A percentile compares a stretch with the other conserved stretches of the same genome.
phyloP scores from a whole-genome alignment of 2,113 vertebrate genomes.

The Scortum barcoo region DNA sequence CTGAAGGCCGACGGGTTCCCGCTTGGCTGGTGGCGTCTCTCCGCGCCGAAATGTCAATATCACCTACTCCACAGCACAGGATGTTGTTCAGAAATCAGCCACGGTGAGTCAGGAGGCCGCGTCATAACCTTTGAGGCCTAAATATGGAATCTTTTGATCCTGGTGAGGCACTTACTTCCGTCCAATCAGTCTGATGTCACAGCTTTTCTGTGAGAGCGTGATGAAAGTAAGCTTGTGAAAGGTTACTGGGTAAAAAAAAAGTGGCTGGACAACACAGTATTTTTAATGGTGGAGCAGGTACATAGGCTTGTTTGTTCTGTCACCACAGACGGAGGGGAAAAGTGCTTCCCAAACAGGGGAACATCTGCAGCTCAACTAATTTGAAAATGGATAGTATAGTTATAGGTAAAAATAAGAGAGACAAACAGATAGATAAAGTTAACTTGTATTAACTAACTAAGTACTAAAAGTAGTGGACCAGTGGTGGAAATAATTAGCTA shows the following conservation, averaged over 20 bases:
- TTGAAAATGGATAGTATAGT: no score
- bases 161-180: slow-evolving; percentile 20
- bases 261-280: neutral
- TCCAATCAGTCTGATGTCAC: slow-evolving; percentile 58
- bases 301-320: neutral
- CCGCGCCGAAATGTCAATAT: slow-evolving; percentile 49
- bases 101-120: slow-evolving; percentile 11
- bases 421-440: neutral
- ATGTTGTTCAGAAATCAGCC: slow-evolving; percentile 38
- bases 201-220: slow-evolving; percentile 28
- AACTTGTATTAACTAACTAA: neutral
- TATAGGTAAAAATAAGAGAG: no score
- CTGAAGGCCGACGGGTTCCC: slow-evolving; percentile 9
- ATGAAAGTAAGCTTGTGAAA: slow-evolving; percentile 52
- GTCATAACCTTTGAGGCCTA: slow-evolving; percentile 46
- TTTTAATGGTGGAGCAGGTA: neutral
- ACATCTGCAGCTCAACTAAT: neutral
- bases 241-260: slow-evolving; percentile 22
- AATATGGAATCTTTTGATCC: slow-evolving; percentile 51
- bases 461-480: neutral
- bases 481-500: neutral
- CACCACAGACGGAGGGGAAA: neutral
- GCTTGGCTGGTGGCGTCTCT: slow-evolving; percentile 5
- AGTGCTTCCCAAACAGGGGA: neutral
- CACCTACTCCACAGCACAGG: slow-evolving; percentile 15